These are phyloP conservation scores for Oryzias celebensis DNA, from an alignment of 2,113 vertebrate species.

Conservation along the genomic window DNA sequence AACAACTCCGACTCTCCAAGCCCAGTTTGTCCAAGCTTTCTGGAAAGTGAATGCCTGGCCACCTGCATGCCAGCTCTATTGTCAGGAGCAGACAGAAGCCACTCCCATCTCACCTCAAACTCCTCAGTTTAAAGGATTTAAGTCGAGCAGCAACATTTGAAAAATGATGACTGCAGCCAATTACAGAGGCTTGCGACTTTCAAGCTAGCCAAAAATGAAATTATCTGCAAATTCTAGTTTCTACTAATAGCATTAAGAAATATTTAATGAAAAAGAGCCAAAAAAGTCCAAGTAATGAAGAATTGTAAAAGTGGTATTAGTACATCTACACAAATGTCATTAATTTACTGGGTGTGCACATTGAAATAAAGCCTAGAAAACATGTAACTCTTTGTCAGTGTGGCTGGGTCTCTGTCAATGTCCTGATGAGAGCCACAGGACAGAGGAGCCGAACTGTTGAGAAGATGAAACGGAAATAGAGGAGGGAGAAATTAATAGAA, in stretches of 20 bases:
- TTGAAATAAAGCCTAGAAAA: constrained; percentile 42
- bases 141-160: constrained; percentile 14
- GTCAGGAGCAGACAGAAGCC: constrained; percentile 49
- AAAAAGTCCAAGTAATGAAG: too few relatives aligned
- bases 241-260: not conserved
- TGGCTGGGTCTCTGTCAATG: constrained; percentile 25
- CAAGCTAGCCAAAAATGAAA: not conserved
- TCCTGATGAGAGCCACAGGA: constrained; percentile 39
- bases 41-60: constrained; percentile 51
- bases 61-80: constrained; percentile 58
- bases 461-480: constrained; percentile 42
- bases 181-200: too few relatives aligned
- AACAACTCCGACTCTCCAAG: constrained; percentile 48
- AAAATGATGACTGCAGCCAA: not conserved
- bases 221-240: not conserved
- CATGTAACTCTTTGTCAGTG: constrained; percentile 38
- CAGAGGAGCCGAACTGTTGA: not conserved
- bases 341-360: constrained; percentile 36
- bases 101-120: constrained; percentile 50
- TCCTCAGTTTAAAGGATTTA: constrained; percentile 46
- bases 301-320: too few relatives aligned
- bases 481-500: constrained; percentile 24
- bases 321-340: constrained; percentile 3
- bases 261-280: not conserved
- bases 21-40: constrained; percentile 19